Conservation (phyloP, 2,888 invertebrate species). For the Chrysodeixis includens region DNA sequence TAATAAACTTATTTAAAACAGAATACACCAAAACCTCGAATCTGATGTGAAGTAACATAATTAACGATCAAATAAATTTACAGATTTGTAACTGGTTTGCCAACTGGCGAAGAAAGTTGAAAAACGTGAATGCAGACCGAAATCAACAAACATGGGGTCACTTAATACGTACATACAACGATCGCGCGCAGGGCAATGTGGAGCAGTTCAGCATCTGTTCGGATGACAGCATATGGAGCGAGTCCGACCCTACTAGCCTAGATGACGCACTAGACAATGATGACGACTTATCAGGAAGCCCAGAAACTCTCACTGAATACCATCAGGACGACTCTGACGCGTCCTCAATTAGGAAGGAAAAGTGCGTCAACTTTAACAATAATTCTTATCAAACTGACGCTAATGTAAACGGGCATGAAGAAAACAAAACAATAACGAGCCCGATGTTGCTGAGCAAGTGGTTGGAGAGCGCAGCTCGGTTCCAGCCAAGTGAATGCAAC, state of each 20-base stretch:
- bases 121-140: conserved; percentile 92
- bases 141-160: conserved; percentile 93
- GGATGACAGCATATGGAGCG: conserved; percentile 94
- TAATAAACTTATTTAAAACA: neutral
- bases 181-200: conserved; percentile 93
- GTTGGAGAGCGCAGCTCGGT: conserved; percentile 93
- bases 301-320: conserved; percentile 69
- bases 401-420: conserved; percentile 59
- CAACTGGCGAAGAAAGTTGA: conserved; percentile 94
- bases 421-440: conserved; percentile 79
- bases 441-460: conserved; percentile 92
- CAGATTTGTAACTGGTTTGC: conserved; percentile 95
- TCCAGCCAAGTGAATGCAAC: conserved; percentile 92
- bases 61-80: conserved; percentile 53
- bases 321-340: conserved; percentile 75
- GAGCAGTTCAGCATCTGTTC: conserved; percentile 94
- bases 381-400: conserved; percentile 73
- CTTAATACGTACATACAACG: conserved; percentile 92
- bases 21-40: neutral
- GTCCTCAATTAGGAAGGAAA: conserved; percentile 73
- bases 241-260: conserved; percentile 83
- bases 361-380: conserved; percentile 77
- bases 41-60: neutral
- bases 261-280: conserved; percentile 71
- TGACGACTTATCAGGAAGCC: conserved; percentile 69